Base-by-base conservation (phyloP, 1,140 invertebrate genomes). In the Atta colombica region DNA sequence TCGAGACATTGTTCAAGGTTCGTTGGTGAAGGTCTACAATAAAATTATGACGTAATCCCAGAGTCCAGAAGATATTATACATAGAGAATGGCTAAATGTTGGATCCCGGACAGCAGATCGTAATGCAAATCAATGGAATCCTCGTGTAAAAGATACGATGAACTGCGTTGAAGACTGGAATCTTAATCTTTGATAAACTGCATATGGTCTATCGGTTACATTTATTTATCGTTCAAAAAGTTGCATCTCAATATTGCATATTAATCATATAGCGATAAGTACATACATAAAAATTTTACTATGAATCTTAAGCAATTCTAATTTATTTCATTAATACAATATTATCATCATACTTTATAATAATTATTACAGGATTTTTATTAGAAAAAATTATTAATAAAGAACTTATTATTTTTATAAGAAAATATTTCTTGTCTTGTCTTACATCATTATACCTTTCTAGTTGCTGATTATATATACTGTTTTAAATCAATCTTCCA, bases 11-110 rank as follows among this genome's bases (percentile, higher is more conserved):
- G 89, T 85, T 90, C 78, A 85, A 90, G 88, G 80, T 53, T 60
- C 80, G 65, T 81, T 80, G 77, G 78, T 69, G 86, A 77, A 51
- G 60, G 60, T 74, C 31, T 72, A 66, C 69, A 74, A 72, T 87
- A 49, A 66, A 81, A 78, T 78, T 81, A 28, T 91, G 90, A 91
- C 82, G 89, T 87, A 91, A 91, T 82, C 61, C 55, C 68, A 72
- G 86, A 88, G 71, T 58, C 88, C 45, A 74, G 21, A 65, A 39
- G 35, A 0, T 1, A 39, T 39, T 39, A 39, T 39, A 55, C 35
- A 63, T 25, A 35, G 49, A 12, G 25, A 60, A n/a, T 16, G 63
- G 35, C 80, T 81, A 82, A 81, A 87, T 28, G 75, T 18, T 55
- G 31, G 28, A 78, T 75, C 66, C 21, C 3, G 28, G 45, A 88